Base-by-base conservation (phyloP, 2,113 vertebrate species). In the Apus apus region DNA sequence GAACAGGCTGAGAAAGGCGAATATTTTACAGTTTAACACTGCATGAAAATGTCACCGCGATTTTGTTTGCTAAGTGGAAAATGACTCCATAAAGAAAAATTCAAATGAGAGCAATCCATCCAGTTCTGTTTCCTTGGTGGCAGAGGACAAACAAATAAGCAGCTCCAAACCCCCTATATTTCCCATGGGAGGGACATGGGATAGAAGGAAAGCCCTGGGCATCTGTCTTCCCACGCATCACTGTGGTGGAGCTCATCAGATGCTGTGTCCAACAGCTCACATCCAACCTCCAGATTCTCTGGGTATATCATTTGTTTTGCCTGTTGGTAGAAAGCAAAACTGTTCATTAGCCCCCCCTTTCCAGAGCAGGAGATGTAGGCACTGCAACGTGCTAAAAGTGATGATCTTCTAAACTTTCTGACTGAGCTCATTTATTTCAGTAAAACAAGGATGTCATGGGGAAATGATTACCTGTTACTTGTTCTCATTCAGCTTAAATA, bases 141-240 rank as follows among this genome's bases (percentile, higher is more conserved):
- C 34, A 18, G 0, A 50, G n/a, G 27, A 79, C 30, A 58, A 77
- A 57, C 10, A 77, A 56, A 82, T 13, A 60, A 57, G 50, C 17
- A 57, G 13, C 6, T 14, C 25, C 32, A 48, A 6, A 6, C 4
- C 8, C 5, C 3, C 26, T 11, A 16, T 27, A 13, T 6, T 71
- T 72, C 46, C 30, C 13, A 6, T 2, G 19, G 46, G 36, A 53
- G 36, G 23, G 25, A 26, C 1, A 1, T 15, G 57, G 64, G 29
- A 5, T 3, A 4, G 22, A 60, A 75, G 29, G 19, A 71, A 20
- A 76, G 58, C 18, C 32, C 34, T 26, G 9, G 4, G 13, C 1
- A 0, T 23, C 32, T 27, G 11, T 18, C 30, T 46, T 27, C 13
- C 45, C 32, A 7, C 4, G 3, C 2, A 2, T 21, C 3, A 1